These are phyloP conservation scores for Leptopilina clavipes DNA, from an alignment of 1,140 invertebrate genomes.

Conservation along the genomic window DNA sequence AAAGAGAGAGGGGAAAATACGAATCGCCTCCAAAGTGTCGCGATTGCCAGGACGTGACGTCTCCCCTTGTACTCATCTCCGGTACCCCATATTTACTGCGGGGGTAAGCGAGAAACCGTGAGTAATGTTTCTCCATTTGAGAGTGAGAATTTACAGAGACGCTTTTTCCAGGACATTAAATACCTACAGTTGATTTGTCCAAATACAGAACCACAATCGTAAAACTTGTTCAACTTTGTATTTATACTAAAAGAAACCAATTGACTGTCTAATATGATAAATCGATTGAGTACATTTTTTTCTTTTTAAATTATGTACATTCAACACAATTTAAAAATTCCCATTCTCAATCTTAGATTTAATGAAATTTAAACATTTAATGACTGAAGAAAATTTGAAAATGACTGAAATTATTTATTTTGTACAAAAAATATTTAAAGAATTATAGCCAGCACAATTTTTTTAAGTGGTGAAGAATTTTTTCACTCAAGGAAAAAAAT, in stretches of 20 bases:
- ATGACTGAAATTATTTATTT: too few species aligned
- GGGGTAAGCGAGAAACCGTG: conserved; percentile 67
- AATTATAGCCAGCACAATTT: too few species aligned
- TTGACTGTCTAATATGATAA: not conserved
- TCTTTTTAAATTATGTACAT: too few species aligned
- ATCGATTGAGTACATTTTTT: not conserved
- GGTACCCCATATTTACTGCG: conserved; percentile 33
- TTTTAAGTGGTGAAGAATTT: too few species aligned
- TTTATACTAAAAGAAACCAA: not conserved
- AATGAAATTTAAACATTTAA: too few species aligned
- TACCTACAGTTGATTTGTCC: not conserved
- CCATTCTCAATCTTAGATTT: too few species aligned
- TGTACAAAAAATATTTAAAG: too few species aligned
- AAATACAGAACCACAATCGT: conserved; percentile 12
- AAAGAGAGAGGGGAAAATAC: conserved; percentile 4
- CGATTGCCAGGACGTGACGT: conserved; percentile 45
- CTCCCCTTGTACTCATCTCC: conserved; percentile 39
- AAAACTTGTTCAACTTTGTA: not conserved
- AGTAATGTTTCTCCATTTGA: conserved; percentile 71
- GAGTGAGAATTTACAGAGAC: conserved; percentile 36
- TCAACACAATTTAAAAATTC: too few species aligned
- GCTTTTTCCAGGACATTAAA: conserved; percentile 40
- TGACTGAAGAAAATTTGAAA: too few species aligned
- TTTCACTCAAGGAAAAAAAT: too few species aligned
- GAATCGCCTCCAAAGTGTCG: conserved; percentile 45